phyloP scores from a whole-genome alignment of 2,797 vertebrate species.

The Smutsia temminckii region DNA sequence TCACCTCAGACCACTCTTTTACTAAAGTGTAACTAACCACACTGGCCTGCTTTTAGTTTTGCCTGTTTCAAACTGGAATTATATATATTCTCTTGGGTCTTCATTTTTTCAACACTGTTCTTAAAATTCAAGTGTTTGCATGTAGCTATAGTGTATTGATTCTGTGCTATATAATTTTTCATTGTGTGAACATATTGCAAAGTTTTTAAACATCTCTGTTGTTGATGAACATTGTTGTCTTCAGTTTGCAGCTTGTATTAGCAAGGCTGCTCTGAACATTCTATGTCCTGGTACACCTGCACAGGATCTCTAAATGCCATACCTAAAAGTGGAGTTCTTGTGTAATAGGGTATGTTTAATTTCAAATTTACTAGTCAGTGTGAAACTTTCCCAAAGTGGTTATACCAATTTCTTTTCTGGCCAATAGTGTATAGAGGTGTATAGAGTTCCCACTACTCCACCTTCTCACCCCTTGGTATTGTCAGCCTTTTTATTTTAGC shows the following conservation, averaged over 20 bases:
- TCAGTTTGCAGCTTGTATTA: background rate
- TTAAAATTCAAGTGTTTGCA: background rate
- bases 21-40: background rate
- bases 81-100: background rate
- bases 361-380: background rate
- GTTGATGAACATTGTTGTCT: background rate
- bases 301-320: background rate
- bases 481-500: background rate
- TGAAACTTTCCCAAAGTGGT: background rate
- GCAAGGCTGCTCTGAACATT: background rate
- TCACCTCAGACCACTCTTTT: background rate
- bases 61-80: background rate
- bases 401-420: background rate
- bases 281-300: background rate
- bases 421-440: background rate
- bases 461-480: background rate
- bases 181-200: background rate
- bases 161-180: background rate
- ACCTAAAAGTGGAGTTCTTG: background rate
- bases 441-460: background rate
- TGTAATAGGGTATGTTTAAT: background rate
- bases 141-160: background rate
- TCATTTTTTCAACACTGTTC: conserved; percentile 10
- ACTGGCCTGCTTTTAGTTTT: background rate
- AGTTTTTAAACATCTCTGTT: background rate